A percentile compares a stretch with the other conserved stretches of the same genome.
phyloP scores from a whole-genome alignment of 2,113 vertebrate genomes.

The Scophthalmus maximus region DNA sequence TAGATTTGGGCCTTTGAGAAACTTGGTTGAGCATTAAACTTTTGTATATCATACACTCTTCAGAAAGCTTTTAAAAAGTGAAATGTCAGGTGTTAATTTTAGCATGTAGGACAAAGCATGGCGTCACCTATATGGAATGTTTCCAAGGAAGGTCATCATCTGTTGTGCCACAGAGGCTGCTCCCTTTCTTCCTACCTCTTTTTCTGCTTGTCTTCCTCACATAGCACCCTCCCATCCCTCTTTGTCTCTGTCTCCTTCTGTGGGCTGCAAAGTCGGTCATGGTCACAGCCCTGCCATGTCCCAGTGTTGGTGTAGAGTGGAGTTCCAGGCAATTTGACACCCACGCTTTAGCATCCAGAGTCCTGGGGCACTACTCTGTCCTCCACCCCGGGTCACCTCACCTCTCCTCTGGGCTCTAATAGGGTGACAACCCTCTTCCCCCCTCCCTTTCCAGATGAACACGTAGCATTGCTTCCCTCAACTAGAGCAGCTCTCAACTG shows the following conservation, averaged over 20 bases:
- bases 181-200: constrained; percentile 54
- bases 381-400: constrained; percentile 75
- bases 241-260: constrained; percentile 76
- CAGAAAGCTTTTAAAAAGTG: constrained; percentile 47
- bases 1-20: constrained; percentile 50
- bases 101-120: constrained; percentile 77
- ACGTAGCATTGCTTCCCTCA: constrained; percentile 51
- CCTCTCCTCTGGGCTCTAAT: constrained; percentile 72
- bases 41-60: constrained; percentile 37
- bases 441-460: constrained; percentile 55
- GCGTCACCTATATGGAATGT: constrained; percentile 65
- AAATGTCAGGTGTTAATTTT: constrained; percentile 68
- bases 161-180: constrained; percentile 55
- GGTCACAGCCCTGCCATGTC: constrained; percentile 75
- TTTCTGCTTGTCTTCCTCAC: constrained; percentile 59
- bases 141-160: constrained; percentile 77
- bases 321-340: constrained; percentile 75
- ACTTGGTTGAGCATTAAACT: constrained; percentile 52
- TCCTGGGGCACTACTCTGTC: constrained; percentile 71
- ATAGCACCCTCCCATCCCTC: constrained; percentile 60
- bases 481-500: constrained; percentile 44
- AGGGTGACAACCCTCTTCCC: constrained; percentile 57
- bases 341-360: constrained; percentile 68
- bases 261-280: constrained; percentile 80
- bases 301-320: constrained; percentile 58